Percentiles rank a stretch among this genome's conserved stretches.
Conservation (phyloP, 2,888 invertebrate genomes). For the Holacanthella duospinosa region DNA sequence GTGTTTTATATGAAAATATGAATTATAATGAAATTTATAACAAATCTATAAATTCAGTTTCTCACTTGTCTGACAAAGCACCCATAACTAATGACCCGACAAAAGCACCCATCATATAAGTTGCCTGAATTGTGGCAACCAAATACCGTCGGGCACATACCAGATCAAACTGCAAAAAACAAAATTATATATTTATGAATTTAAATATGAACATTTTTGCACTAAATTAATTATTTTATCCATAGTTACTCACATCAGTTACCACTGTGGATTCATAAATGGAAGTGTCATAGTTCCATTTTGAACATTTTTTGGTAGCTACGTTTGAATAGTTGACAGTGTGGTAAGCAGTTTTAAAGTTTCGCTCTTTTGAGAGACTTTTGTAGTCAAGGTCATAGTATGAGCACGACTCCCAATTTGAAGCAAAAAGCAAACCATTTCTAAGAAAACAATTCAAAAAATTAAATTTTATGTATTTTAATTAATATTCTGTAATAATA, state of each 20-base stretch:
- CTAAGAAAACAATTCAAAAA: too few species aligned
- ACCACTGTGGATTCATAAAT: conserved; percentile 31
- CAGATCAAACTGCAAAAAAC: conserved; percentile 29
- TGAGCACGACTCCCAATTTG: not conserved
- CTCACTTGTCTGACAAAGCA: conserved; percentile 34
- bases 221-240: too few species aligned
- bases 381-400: conserved; percentile 6
- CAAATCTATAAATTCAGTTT: too few species aligned
- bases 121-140: conserved; percentile 30
- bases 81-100: conserved; percentile 28
- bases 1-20: not conserved
- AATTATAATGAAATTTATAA: not conserved
- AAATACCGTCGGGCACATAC: conserved; percentile 29
- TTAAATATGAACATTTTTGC: too few species aligned
- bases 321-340: not conserved
- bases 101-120: conserved; percentile 32
- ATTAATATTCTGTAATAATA: too few species aligned
- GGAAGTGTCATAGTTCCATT: conserved; percentile 28
- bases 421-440: too few species aligned
- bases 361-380: not conserved
- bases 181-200: not conserved
- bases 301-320: conserved; percentile 13
- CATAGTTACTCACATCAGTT: too few species aligned
- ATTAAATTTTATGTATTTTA: too few species aligned
- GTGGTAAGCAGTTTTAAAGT: not conserved